Percentiles rank a stretch among this genome's conserved stretches.
Conservation (phyloP, 2,113 vertebrate genomes). For the Melanostigma gelatinosum region DNA sequence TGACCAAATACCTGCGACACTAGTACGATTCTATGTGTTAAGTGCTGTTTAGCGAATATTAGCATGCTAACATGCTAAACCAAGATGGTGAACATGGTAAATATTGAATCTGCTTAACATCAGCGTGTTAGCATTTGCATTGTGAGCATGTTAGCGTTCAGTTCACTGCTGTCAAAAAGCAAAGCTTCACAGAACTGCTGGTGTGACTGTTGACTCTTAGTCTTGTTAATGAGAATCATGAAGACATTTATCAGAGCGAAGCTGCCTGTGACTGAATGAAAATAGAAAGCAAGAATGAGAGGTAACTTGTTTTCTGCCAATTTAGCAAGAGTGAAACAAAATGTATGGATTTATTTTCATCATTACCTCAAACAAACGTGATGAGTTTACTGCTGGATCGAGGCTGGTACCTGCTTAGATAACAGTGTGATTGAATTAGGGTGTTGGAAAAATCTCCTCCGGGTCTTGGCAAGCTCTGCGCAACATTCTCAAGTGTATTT, state of each 20-base stretch:
- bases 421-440: slow-evolving; percentile 36
- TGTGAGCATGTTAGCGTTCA: background rate
- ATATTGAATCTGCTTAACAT: background rate
- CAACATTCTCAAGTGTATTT: slow-evolving; percentile 14
- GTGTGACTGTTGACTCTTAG: background rate
- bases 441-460: slow-evolving; percentile 8
- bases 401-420: background rate
- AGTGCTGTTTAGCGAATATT: background rate
- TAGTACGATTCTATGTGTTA: background rate
- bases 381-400: slow-evolving; percentile 13
- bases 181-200: background rate
- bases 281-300: background rate
- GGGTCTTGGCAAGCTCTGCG: background rate
- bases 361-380: background rate
- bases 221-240: background rate
- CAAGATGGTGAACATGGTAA: background rate
- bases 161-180: background rate
- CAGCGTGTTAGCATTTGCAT: background rate
- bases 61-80: background rate
- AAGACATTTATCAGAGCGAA: background rate
- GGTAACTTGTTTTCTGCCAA: slow-evolving; percentile 12
- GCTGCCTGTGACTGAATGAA: background rate
- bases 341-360: slow-evolving; percentile 30
- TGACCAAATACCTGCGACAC: background rate
- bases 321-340: slow-evolving; percentile 25